These are phyloP conservation scores for Montipora capitata DNA, from an alignment of 92 coral and sea anemone genomes.

Conservation along the genomic window DNA sequence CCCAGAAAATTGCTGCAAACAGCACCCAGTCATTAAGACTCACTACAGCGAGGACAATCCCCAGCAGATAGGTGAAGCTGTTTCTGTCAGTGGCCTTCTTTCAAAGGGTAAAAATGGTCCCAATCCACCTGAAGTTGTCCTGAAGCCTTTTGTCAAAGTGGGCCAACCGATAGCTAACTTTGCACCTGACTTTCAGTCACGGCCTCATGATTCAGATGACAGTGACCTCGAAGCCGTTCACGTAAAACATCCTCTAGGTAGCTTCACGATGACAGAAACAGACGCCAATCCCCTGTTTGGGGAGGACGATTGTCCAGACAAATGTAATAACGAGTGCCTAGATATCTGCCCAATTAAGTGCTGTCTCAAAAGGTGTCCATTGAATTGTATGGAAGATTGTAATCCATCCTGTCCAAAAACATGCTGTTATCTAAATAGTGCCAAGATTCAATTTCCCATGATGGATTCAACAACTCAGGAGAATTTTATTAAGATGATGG, in stretches of 20 bases:
- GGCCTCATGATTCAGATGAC: slow-evolving; percentile 22
- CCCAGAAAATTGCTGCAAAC: slow-evolving; percentile 71
- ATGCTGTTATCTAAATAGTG: slow-evolving; percentile 68
- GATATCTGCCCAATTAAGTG: slow-evolving; percentile 61
- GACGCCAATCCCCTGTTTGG: slow-evolving; percentile 22
- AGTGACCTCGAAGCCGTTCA: slow-evolving; percentile 23
- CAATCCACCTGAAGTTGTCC: slow-evolving; percentile 24
- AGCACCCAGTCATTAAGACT: slow-evolving; percentile 47
- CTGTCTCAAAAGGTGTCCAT: slow-evolving; percentile 30
- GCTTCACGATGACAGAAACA: slow-evolving; percentile 40
- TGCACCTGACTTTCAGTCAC: slow-evolving; percentile 38
- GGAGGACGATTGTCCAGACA: slow-evolving; percentile 57
- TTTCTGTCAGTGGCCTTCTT: background rate
- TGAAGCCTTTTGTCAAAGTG: slow-evolving; percentile 32
- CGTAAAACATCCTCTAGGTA: slow-evolving; percentile 29
- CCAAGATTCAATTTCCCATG: slow-evolving; percentile 39
- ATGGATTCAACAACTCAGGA: slow-evolving; percentile 44
- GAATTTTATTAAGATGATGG: slow-evolving; percentile 68
- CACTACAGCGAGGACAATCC: slow-evolving; percentile 29
- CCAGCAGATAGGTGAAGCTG: slow-evolving; percentile 13
- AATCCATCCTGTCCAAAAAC: slow-evolving; percentile 76
- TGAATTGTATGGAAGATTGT: slow-evolving; percentile 51
- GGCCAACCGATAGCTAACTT: slow-evolving; percentile 23
- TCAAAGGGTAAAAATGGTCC: slow-evolving; percentile 13
- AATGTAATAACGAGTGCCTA: slow-evolving; percentile 49